phyloP scores from a whole-genome alignment of 1,140 invertebrate genomes.

The Meloidogyne chitwoodi region DNA sequence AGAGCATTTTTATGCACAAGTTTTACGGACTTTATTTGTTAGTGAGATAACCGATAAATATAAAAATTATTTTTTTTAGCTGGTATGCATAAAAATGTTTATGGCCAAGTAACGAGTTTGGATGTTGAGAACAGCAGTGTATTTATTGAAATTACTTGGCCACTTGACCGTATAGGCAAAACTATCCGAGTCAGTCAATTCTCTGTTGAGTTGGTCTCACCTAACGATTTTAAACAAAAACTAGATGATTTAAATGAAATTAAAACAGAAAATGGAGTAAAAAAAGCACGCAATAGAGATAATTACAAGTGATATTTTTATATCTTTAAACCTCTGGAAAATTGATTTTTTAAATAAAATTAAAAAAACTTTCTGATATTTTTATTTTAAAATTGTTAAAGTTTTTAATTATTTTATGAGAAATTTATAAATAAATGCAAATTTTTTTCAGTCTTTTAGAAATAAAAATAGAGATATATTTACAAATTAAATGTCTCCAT shows the following conservation, averaged over 20 bases:
- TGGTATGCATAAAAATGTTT: constrained; percentile 20
- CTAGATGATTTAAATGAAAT: constrained; percentile 5
- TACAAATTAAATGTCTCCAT: too few relatives aligned
- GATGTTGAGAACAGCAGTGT: constrained; percentile 24
- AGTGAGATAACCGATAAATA: not conserved
- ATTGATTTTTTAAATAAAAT: not conserved
- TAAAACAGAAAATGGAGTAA: not conserved
- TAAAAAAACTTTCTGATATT: too few relatives aligned
- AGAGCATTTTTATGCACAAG: too few relatives aligned
- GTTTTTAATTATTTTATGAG: too few relatives aligned
- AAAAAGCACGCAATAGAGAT: not conserved
- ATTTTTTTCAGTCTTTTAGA: too few relatives aligned
- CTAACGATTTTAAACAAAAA: constrained; percentile 2
- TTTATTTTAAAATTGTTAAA: too few relatives aligned
- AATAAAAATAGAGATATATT: too few relatives aligned
- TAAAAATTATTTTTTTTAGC: not conserved
- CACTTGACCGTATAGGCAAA: not conserved
- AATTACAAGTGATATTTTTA: not conserved
- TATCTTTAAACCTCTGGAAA: not conserved
- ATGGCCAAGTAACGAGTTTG: constrained; percentile 24
- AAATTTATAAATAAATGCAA: too few relatives aligned
- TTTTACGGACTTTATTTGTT: too few relatives aligned
- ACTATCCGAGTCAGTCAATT: constrained; percentile 22
- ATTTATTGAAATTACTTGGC: constrained; percentile 20
- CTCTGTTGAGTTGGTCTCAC: constrained; percentile 15